phyloP scores from a whole-genome alignment of 2,113 vertebrate genomes.

The Stigmatopora argus region DNA sequence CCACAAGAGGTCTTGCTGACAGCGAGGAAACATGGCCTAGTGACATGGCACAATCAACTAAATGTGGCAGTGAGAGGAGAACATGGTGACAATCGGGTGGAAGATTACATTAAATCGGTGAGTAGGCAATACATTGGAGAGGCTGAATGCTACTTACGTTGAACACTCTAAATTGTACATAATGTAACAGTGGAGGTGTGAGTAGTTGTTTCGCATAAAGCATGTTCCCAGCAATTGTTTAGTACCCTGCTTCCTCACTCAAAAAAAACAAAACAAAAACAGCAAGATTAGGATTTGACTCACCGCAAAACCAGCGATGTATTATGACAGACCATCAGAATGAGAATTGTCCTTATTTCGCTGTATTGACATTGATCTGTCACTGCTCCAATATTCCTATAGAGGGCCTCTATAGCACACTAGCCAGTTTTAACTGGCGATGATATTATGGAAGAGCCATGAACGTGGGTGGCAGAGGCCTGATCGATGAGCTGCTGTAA shows the following conservation, averaged over 20 bases:
- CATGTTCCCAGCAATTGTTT: no score
- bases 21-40: slow-evolving; percentile 55
- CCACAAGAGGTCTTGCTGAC: slow-evolving; percentile 57
- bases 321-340: neutral
- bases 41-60: slow-evolving; percentile 56
- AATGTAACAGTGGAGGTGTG: no score
- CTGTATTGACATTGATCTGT: slow-evolving; percentile 53
- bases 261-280: neutral
- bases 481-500: slow-evolving; percentile 65
- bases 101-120: neutral
- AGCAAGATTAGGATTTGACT: neutral
- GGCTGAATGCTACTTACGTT: no score
- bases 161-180: no score
- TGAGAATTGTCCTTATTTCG: neutral
- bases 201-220: neutral
- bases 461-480: slow-evolving; percentile 44
- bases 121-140: no score
- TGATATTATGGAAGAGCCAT: slow-evolving; percentile 56
- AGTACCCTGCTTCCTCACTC: neutral
- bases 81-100: slow-evolving; percentile 28
- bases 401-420: slow-evolving; percentile 30
- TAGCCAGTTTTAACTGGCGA: slow-evolving; percentile 34
- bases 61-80: slow-evolving; percentile 35
- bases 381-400: slow-evolving; percentile 28
- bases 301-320: neutral